phyloP scores from a whole-genome alignment of 30 jellyfish, hydroid and myxozoan species.

The Aurelia sp. region DNA sequence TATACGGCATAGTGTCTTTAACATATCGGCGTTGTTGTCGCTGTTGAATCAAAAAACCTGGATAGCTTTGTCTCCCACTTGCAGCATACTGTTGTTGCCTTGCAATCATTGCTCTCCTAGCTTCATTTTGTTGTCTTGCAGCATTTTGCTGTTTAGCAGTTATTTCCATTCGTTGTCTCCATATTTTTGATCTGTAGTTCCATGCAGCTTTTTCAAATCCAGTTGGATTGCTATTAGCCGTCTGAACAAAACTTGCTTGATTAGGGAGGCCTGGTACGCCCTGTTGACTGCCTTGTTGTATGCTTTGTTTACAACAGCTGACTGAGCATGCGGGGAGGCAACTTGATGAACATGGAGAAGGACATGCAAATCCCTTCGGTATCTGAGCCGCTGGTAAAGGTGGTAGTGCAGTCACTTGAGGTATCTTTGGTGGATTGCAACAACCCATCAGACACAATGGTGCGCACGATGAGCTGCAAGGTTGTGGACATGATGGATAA shows the following conservation, averaged over 20 bases:
- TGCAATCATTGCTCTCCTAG: slow-evolving; percentile 14
- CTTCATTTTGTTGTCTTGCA: slow-evolving; percentile 7
- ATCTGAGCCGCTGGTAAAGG: slow-evolving; percentile 46
- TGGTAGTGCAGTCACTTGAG: slow-evolving; percentile 26
- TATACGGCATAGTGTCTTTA: not conserved
- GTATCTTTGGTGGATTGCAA: slow-evolving; percentile 49
- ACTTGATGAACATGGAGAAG: slow-evolving; percentile 66
- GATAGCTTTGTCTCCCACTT: slow-evolving; percentile 2
- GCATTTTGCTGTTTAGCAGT: slow-evolving; percentile 10
- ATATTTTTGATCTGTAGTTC: slow-evolving; percentile 63
- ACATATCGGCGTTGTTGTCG: slow-evolving; percentile 23
- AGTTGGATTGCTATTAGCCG: slow-evolving; percentile 3
- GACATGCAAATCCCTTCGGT: slow-evolving; percentile 65
- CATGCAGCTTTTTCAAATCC: slow-evolving; percentile 66
- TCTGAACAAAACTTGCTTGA: slow-evolving; percentile 18
- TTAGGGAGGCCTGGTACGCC: slow-evolving; percentile 13
- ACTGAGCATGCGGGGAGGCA: slow-evolving; percentile 71
- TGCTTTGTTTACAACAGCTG: slow-evolving; percentile 50
- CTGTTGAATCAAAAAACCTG: not conserved
- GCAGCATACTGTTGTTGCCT: slow-evolving; percentile 1
- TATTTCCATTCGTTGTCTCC: slow-evolving; percentile 46
- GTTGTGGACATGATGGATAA: slow-evolving; percentile 74
- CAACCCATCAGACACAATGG: slow-evolving; percentile 59
- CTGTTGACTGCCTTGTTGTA: slow-evolving; percentile 22
- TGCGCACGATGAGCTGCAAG: slow-evolving; percentile 72